Conservation (phyloP, 2,888 invertebrate species). For the Lasioglossum vierecki region DNA sequence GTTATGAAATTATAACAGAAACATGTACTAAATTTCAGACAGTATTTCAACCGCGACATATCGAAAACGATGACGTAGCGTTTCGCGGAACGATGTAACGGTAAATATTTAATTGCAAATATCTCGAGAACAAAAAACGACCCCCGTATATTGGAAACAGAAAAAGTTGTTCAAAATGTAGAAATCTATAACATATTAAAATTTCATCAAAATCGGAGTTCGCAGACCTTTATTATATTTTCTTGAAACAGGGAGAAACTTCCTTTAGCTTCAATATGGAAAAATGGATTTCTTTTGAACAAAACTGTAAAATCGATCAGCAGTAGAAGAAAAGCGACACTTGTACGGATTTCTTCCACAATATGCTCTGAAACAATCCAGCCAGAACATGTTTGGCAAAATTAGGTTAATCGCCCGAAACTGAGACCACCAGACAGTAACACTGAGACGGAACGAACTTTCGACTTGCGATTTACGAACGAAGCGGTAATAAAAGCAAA, state of each 20-base stretch:
- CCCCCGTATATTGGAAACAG: no score
- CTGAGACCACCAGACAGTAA: not conserved
- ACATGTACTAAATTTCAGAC: no score
- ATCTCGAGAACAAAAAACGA: no score
- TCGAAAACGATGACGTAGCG: no score
- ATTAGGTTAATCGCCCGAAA: not conserved
- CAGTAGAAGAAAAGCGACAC: not conserved
- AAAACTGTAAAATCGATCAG: not conserved
- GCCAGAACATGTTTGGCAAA: not conserved
- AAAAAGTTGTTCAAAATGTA: no score
- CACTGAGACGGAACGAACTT: not conserved
- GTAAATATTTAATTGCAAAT: no score
- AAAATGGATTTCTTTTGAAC: not conserved
- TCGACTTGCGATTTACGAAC: not conserved
- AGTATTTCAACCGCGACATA: no score
- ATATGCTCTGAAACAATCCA: not conserved
- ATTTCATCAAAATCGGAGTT: no score
- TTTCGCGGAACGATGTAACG: no score
- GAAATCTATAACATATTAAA: no score
- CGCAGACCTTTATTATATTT: no score
- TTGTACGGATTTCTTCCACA: not conserved
- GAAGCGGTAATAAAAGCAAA: not conserved
- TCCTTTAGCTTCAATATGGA: not conserved
- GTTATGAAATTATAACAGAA: no score
- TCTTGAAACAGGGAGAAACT: not conserved